Evolutionary conservation across 2,797 vertebrate genomes (phyloP).

Genomic region (Falco rusticolus): DNA sequence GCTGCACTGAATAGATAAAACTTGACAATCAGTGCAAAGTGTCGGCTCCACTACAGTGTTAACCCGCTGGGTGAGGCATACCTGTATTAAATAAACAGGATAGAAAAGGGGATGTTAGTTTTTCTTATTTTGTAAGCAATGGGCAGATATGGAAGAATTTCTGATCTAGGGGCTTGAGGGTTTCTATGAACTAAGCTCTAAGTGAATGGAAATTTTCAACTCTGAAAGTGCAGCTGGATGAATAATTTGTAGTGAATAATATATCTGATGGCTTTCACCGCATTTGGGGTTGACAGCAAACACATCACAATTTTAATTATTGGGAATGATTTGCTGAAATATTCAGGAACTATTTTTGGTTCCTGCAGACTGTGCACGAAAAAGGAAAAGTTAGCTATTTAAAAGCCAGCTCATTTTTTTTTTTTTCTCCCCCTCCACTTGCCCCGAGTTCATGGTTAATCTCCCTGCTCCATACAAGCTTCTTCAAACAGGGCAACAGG

Average conservation of each 20-base stretch:
- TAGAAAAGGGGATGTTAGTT: background rate
- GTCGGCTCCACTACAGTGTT: background rate
- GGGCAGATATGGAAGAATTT: background rate
- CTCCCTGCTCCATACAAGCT: background rate
- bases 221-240: constrained; percentile 51
- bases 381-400: constrained; percentile 46
- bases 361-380: constrained; percentile 34
- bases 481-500: background rate
- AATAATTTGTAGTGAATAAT: constrained; percentile 57
- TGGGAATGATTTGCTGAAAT: constrained; percentile 61
- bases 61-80: background rate
- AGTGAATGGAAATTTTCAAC: constrained; percentile 43
- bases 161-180: background rate
- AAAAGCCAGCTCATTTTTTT: constrained; percentile 5
- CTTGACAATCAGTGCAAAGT: background rate
- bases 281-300: constrained; percentile 62
- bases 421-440: background rate
- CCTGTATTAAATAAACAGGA: background rate
- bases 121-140: background rate
- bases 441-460: background rate
- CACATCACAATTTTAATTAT: constrained; percentile 64
- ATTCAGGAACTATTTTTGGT: constrained; percentile 56
- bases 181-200: background rate
- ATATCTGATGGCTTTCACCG: constrained; percentile 31
- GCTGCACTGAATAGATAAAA: background rate